These are phyloP conservation scores for Trachelus troglodyta DNA, from an alignment of 2,888 invertebrate genomes.

Conservation along the genomic window DNA sequence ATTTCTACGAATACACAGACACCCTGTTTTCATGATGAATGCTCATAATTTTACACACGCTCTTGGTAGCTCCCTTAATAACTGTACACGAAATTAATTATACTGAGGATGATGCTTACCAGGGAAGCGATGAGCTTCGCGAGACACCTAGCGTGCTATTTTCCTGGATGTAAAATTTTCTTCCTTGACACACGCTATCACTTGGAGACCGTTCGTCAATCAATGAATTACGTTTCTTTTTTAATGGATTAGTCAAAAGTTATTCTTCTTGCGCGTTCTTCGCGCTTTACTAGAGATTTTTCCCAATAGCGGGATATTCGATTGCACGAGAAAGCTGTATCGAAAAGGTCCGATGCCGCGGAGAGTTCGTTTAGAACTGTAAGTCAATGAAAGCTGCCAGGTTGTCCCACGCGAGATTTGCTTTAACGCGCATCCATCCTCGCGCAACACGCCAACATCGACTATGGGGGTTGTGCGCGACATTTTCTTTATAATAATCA, in stretches of 20 bases:
- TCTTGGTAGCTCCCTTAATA: not conserved
- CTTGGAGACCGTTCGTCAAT: not conserved
- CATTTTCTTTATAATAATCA: not conserved
- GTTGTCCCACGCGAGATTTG: not conserved
- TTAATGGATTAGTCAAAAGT: not conserved
- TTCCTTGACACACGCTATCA: not conserved
- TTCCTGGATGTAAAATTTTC: not conserved
- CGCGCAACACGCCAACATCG: not conserved
- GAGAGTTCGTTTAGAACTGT: slow-evolving; percentile 5
- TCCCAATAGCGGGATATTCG: not conserved
- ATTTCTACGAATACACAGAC: not conserved
- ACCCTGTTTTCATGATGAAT: not conserved
- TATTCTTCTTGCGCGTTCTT: not conserved
- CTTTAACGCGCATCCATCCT: not conserved
- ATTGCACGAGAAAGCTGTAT: not conserved
- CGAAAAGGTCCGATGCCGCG: not conserved
- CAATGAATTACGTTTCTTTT: not conserved
- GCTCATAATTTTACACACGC: not conserved
- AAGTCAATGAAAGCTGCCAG: slow-evolving; percentile 2
- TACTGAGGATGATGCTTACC: not conserved
- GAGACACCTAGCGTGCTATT: not conserved
- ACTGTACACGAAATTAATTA: not conserved
- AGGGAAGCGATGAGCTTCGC: not conserved
- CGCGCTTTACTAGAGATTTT: not conserved
- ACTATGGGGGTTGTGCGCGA: not conserved